Percentiles rank a stretch among this genome's conserved stretches.
Conservation (phyloP, 1,140 invertebrate genomes). For the Melitaea cinxia region DNA sequence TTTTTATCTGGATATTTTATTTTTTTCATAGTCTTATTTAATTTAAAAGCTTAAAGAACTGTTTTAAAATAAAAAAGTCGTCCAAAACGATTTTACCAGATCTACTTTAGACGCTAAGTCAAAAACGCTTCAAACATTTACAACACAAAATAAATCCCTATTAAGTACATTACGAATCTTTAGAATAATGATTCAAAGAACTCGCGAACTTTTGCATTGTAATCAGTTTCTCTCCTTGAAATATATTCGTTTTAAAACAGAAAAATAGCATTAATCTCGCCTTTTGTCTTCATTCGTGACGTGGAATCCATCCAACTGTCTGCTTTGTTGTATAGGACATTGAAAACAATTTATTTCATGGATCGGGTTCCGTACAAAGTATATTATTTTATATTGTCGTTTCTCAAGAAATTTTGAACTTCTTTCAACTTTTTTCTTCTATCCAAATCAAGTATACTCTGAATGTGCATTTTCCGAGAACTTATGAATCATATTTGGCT, state of each 20-base stretch:
- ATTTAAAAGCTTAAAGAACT: too few relatives aligned
- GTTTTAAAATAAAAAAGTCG: too few relatives aligned
- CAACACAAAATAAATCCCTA: too few relatives aligned
- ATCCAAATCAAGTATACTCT: too few relatives aligned
- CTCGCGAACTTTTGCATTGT: background rate
- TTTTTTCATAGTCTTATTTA: too few relatives aligned
- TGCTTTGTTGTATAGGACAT: slow-evolving; percentile 4
- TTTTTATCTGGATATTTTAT: too few relatives aligned
- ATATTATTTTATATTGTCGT: background rate
- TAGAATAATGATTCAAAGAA: background rate
- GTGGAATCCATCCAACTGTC: background rate
- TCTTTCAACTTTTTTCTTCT: too few relatives aligned
- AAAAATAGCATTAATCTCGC: slow-evolving; percentile 6
- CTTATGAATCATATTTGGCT: too few relatives aligned
- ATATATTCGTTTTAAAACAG: slow-evolving; percentile 1
- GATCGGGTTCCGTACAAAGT: background rate
- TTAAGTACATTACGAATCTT: background rate
- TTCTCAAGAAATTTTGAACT: background rate
- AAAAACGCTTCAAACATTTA: too few relatives aligned
- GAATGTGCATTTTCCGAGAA: too few relatives aligned
- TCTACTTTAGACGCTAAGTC: too few relatives aligned
- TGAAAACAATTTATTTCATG: background rate
- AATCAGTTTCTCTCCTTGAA: background rate
- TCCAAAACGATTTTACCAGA: too few relatives aligned
- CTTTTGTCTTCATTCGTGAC: slow-evolving; percentile 9